Conservation (phyloP, 2,113 vertebrate species). For the Ptilonorhynchus violaceus region DNA sequence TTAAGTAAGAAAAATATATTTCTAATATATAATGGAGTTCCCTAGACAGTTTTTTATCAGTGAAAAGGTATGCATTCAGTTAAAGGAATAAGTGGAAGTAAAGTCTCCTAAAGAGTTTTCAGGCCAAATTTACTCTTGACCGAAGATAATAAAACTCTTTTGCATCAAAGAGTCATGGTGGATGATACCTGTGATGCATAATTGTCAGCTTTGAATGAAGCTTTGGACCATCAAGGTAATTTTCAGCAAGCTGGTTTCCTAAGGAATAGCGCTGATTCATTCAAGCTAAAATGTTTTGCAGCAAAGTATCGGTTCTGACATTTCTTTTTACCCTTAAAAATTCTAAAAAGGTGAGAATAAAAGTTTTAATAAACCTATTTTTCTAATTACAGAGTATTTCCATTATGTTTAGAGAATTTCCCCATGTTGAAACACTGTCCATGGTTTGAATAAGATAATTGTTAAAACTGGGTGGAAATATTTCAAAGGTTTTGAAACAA, state of each 20-base stretch:
- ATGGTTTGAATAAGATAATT: not conserved
- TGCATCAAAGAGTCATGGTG: not conserved
- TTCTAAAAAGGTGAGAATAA: not conserved
- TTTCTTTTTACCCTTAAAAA: not conserved
- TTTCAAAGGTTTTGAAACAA: not conserved
- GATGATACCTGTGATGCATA: not conserved
- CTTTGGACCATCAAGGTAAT: not conserved
- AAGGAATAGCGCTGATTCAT: not conserved
- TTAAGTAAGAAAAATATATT: not conserved
- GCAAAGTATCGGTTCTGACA: not conserved
- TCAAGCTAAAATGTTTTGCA: not conserved
- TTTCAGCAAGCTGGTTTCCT: not conserved
- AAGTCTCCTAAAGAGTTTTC: not conserved
- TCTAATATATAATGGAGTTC: not conserved
- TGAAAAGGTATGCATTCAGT: not conserved
- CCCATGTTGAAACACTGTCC: not conserved
- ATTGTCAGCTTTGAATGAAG: not conserved
- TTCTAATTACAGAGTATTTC: not conserved
- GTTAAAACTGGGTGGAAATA: not conserved
- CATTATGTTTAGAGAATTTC: not conserved
- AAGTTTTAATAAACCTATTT: not conserved
- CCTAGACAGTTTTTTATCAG: not conserved
- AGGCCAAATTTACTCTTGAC: not conserved
- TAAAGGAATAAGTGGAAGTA: fast-evolving
- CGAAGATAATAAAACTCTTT: not conserved